Evolutionary conservation across 2,113 vertebrate species (phyloP).

Genomic region (Danio rerio): GRCz12tu NC_133193.1:8308501-8309000

Average conservation of each 20-base stretch:
- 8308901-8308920: not conserved
- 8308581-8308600: too few relatives aligned
- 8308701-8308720: not conserved
- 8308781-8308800: conserved; percentile 8
- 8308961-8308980: not conserved
- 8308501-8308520: too few relatives aligned
- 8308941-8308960: not conserved
- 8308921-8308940: not conserved
- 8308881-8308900: not conserved
- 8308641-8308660: too few relatives aligned
- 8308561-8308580: too few relatives aligned
- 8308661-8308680: too few relatives aligned
- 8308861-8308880: not conserved
- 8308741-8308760: not conserved
- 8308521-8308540: too few relatives aligned
- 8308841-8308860: not conserved
- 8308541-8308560: too few relatives aligned
- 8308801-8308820: not conserved
- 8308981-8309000: too few relatives aligned
- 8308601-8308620: too few relatives aligned
- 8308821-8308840: not conserved
- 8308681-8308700: too few relatives aligned
- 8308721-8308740: not conserved
- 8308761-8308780: not conserved
- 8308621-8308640: too few relatives aligned